phyloP scores from a whole-genome alignment of 2,113 vertebrate genomes.

The Crypturellus undulatus region DNA sequence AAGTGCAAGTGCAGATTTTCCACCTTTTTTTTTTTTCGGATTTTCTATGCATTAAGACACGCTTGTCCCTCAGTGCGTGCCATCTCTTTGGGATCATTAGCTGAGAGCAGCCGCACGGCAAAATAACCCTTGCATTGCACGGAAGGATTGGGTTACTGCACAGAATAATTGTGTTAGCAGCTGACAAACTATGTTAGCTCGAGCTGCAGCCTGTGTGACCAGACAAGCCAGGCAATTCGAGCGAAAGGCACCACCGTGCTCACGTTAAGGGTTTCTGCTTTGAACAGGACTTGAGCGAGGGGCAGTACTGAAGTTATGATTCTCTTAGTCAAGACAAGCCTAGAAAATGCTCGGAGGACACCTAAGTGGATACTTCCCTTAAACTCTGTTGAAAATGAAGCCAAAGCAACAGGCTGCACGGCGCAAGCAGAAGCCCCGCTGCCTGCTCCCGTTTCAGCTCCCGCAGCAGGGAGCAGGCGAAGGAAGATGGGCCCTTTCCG shows the following conservation, averaged over 20 bases:
- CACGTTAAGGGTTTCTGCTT: not conserved
- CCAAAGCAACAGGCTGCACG: not conserved
- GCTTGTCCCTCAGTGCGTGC: not conserved
- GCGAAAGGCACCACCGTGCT: not conserved
- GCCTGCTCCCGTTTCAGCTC: not conserved
- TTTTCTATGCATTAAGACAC: rapidly evolving
- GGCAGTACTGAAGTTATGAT: not conserved
- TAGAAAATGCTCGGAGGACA: not conserved
- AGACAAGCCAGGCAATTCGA: not conserved
- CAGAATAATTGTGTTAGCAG: not conserved
- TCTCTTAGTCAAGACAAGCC: not conserved
- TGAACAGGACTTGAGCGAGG: not conserved
- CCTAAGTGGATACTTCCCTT: rapidly evolving
- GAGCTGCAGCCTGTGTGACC: not conserved
- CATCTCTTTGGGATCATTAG: not conserved
- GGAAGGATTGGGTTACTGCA: not conserved
- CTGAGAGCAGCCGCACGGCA: not conserved
- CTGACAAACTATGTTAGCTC: not conserved
- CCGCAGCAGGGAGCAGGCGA: not conserved
- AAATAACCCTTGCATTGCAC: not conserved
- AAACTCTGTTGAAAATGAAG: not conserved
- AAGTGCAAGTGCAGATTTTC: not conserved
- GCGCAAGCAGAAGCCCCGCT: not conserved
- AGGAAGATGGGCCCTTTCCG: not conserved
- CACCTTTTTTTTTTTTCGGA: rapidly evolving